phyloP scores from a whole-genome alignment of 2,797 vertebrate genomes.

The Sciurus carolinensis region DNA sequence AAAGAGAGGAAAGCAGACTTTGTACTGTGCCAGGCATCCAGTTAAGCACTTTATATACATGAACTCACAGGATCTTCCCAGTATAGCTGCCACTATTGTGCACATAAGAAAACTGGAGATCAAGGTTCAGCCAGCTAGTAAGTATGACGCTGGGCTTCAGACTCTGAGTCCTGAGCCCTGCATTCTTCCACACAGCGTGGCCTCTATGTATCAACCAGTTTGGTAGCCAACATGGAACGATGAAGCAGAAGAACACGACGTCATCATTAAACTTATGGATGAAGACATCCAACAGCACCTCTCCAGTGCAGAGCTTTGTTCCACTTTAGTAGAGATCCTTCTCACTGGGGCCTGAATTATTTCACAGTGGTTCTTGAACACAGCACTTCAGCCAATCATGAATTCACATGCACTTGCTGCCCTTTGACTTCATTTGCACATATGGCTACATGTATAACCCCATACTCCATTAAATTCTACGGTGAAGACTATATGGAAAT shows the following conservation, averaged over 20 bases:
- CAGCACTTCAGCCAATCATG: neutral
- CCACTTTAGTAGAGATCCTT: neutral
- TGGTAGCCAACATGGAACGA: neutral
- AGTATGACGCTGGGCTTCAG: neutral
- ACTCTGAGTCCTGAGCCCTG: neutral
- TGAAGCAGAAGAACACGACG: neutral
- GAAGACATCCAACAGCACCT: neutral
- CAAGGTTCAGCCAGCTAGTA: neutral
- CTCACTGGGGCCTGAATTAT: neutral
- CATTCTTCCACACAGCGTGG: neutral
- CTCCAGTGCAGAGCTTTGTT: neutral
- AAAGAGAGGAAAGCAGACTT: neutral
- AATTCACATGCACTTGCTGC: neutral
- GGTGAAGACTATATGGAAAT: conserved; percentile 45
- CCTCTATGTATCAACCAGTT: neutral
- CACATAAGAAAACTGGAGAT: neutral
- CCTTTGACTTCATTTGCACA: conserved; percentile 51
- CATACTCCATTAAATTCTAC: neutral
- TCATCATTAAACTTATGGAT: neutral
- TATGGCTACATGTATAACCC: conserved; percentile 1
- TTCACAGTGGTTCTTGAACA: neutral
- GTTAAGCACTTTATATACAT: neutral
- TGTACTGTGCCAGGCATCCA: neutral
- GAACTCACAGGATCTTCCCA: neutral
- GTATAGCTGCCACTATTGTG: neutral